Base-by-base conservation (phyloP, 2,888 invertebrate species). In the Lapara coniferarum region DNA sequence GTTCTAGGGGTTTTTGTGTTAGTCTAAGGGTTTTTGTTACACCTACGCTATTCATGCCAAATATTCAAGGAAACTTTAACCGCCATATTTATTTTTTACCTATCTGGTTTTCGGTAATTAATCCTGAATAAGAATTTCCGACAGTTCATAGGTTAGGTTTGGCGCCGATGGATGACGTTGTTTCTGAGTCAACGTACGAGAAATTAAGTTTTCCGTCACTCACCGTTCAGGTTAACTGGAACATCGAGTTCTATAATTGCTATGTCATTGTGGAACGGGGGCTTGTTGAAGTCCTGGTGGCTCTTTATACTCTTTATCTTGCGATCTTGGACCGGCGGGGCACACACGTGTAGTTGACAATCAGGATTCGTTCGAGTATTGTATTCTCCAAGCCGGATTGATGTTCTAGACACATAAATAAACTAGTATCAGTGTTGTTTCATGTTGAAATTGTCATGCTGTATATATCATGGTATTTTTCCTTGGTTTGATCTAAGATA, bases 301-400 rank as follows among this genome's bases (percentile, higher is more conserved):
- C 84, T 85, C n/a, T 85, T 87, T 19, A 89, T 75, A 14, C 77
- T 80, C 66, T 90, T 93, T 7, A 95, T 82, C 7, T 71, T 77
- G 30, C 94, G 88, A 75, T 95, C 92, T 72, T 94, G 94, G 8
- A 87, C 81, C 0, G 84, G 84, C 0, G 93, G 91, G 0, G 94
- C 93, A 71, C 94, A 94, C 1, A 85, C 80, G 8, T 75, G 69
- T 30, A 82, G 53, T 76, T 86, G 84, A 79, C 96, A 93, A 82
- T 95, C 92, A 0, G 85, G 87, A 49, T 90, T 81, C 0, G 87
- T 89, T 13, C 74, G 78, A 16, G 89, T 85, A 77, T 95, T 89
- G 73, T 96, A 94, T 74, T 96, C 96, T 0, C 96, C 96, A 10
- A 96, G 83, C n/a, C 96, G 93, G n/a, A 96, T 94, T 7, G 93